Conservation (phyloP, 1,140 invertebrate genomes). For the Zaprionus ornatus region DNA sequence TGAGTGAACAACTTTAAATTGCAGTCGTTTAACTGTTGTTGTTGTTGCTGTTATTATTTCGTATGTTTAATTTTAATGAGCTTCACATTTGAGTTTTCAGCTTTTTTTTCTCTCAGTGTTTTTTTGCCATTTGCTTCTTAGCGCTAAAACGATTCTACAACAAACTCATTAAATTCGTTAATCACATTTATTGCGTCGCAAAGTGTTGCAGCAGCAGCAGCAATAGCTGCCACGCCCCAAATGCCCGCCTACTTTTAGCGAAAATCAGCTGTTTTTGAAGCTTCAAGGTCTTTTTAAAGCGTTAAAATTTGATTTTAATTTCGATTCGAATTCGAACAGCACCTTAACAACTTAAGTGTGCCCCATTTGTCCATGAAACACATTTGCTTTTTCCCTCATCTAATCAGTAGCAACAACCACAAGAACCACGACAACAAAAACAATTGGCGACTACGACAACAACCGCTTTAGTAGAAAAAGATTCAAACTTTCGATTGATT, state of each 20-base stretch:
- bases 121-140: conserved; percentile 38
- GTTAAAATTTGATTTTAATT: conserved; percentile 44
- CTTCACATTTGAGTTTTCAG: conserved; percentile 48
- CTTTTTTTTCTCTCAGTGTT: conserved; percentile 15
- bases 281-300: conserved; percentile 49
- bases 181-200: conserved; percentile 75
- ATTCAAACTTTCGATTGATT: conserved; percentile 20
- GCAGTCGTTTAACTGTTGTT: conserved; percentile 66
- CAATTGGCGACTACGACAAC: conserved; percentile 6
- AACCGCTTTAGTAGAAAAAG: background rate
- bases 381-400: conserved; percentile 34
- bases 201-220: conserved; percentile 49
- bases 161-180: conserved; percentile 77
- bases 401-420: conserved; percentile 1
- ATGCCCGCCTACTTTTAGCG: conserved; percentile 49
- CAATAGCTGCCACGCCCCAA: background rate
- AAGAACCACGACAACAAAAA: background rate
- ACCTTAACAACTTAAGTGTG: conserved; percentile 5
- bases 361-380: conserved; percentile 49
- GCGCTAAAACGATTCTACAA: conserved; percentile 72
- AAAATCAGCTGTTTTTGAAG: conserved; percentile 61
- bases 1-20: conserved; percentile 76
- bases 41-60: conserved; percentile 45
- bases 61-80: conserved; percentile 77
- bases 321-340: conserved; percentile 37